These are phyloP conservation scores for Odontophorus gujanensis DNA, from an alignment of 2,113 vertebrate species.

Conservation along the genomic window DNA sequence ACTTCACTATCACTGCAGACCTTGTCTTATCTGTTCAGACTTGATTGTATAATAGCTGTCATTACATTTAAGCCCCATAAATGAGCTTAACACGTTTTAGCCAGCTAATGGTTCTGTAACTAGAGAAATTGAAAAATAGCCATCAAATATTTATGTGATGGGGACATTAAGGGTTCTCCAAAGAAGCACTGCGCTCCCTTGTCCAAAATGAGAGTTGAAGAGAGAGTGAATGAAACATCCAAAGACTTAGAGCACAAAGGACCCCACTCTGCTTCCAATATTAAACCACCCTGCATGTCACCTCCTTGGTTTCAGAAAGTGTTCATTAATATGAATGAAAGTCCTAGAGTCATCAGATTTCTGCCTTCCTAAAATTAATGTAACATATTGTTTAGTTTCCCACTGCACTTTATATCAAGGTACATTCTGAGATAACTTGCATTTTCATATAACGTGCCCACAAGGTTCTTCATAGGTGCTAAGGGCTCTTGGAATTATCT, in stretches of 20 bases:
- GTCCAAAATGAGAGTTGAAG: not conserved
- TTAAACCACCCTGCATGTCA: not conserved
- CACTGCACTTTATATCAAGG: not conserved
- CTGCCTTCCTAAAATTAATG: not conserved
- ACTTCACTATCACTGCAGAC: not conserved
- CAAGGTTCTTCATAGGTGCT: not conserved
- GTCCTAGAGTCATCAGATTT: not conserved
- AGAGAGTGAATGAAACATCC: not conserved
- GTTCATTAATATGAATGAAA: not conserved
- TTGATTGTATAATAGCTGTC: conserved; percentile 33
- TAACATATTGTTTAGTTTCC: not conserved
- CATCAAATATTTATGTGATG: conserved; percentile 63
- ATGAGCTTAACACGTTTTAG: conserved; percentile 14
- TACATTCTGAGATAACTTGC: not conserved
- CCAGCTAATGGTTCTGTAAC: conserved; percentile 58
- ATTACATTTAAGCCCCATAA: conserved; percentile 46
- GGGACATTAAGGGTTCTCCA: not conserved
- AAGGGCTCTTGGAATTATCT: not conserved
- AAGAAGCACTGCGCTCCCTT: not conserved
- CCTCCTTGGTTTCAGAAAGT: not conserved
- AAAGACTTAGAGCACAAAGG: not conserved
- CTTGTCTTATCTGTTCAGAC: not conserved
- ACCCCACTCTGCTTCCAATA: not conserved
- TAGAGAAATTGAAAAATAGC: conserved; percentile 9
- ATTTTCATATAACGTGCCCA: not conserved